Evolutionary conservation across 1,140 invertebrate genomes (phyloP).

Genomic region (Solenopsis invicta): DNA sequence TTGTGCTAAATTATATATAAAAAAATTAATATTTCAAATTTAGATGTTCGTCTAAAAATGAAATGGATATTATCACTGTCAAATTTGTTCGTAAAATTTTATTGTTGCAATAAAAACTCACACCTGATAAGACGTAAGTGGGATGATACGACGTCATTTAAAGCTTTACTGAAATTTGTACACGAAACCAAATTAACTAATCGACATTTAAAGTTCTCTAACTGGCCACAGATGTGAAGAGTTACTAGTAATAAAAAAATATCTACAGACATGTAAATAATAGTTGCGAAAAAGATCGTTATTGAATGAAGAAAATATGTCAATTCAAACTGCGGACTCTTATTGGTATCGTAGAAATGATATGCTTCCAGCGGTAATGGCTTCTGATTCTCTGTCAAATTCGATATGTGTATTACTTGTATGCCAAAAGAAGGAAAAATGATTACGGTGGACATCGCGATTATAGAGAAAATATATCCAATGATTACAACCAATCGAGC

Average conservation of each 20-base stretch:
- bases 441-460: background rate
- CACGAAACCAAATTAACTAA: background rate
- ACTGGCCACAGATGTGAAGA: slow-evolving; percentile 45
- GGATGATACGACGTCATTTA: background rate
- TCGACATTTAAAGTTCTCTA: background rate
- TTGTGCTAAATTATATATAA: too few species aligned
- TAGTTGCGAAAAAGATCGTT: background rate
- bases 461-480: background rate
- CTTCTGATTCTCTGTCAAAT: background rate
- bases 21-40: too few species aligned
- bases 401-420: background rate
- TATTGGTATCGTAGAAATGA: background rate
- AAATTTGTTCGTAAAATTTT: slow-evolving; percentile 2
- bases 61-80: too few species aligned
- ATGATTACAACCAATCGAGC: background rate
- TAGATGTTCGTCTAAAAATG: background rate
- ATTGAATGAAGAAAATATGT: background rate
- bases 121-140: slow-evolving; percentile 43
- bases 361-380: slow-evolving; percentile 13
- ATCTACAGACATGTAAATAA: slow-evolving; percentile 27
- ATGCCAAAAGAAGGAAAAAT: slow-evolving; percentile 6
- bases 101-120: background rate
- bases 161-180: background rate
- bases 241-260: slow-evolving; percentile 11
- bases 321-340: slow-evolving; percentile 38